Evolutionary conservation across 92 coral and sea anemone genomes (phyloP).

Genomic region (Zoanthus sansibaricus): DNA sequence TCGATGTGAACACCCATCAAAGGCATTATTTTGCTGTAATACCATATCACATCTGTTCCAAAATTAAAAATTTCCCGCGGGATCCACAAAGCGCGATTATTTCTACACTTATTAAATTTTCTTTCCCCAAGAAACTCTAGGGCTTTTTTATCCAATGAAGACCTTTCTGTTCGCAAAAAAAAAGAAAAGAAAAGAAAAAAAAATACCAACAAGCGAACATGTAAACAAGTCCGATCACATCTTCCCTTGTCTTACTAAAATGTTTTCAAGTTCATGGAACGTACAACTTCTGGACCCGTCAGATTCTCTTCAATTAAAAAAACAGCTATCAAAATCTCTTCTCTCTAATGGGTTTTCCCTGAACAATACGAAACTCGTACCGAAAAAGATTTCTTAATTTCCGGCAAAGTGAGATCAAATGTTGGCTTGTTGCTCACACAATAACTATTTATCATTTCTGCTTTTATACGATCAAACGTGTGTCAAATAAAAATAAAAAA

Average conservation of each 20-base stretch:
- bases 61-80: conserved; percentile 4
- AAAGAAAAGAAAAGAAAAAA: not conserved
- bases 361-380: not conserved
- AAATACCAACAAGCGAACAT: not conserved
- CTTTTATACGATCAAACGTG: not conserved
- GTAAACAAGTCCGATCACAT: not conserved
- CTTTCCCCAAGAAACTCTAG: not conserved
- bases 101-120: not conserved
- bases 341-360: conserved; percentile 29
- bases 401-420: not conserved
- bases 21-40: not conserved
- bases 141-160: not conserved
- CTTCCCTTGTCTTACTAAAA: not conserved
- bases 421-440: not conserved
- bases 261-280: conserved; percentile 18
- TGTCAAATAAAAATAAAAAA: not conserved
- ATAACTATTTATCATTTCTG: not conserved
- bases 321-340: not conserved
- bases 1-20: conserved; percentile 9
- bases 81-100: not conserved
- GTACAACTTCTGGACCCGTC: not conserved
- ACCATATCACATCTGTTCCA: conserved; percentile 33
- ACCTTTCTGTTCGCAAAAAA: not conserved
- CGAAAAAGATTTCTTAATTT: not conserved
- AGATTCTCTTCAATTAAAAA: not conserved